phyloP scores from a whole-genome alignment of 2,113 vertebrate genomes.

The Phycodurus eques region DNA sequence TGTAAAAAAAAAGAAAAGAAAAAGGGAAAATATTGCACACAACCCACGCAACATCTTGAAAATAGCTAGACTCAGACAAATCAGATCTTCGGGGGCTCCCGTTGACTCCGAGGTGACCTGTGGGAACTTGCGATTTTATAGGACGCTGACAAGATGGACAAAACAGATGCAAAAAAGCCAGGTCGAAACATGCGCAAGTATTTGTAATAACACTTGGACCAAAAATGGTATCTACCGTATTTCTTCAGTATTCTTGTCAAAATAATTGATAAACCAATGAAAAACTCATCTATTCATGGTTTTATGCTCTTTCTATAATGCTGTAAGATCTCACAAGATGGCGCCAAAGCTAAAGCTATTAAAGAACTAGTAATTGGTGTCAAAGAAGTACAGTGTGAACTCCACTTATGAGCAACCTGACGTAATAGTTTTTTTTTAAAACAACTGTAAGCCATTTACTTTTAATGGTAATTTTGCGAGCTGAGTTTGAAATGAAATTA shows the following conservation, averaged over 20 bases:
- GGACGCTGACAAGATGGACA: background rate
- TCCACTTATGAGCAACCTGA: too few relatives aligned
- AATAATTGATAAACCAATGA: background rate
- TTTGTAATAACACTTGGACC: background rate
- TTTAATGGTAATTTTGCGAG: too few relatives aligned
- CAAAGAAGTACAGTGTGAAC: too few relatives aligned
- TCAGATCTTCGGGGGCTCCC: slow-evolving; percentile 19
- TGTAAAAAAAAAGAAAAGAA: slow-evolving; percentile 1
- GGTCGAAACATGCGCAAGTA: background rate
- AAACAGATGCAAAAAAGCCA: background rate
- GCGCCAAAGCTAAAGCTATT: too few relatives aligned
- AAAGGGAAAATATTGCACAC: slow-evolving; percentile 27
- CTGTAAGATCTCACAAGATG: too few relatives aligned
- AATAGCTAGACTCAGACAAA: slow-evolving; percentile 29
- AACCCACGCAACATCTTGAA: slow-evolving; percentile 59
- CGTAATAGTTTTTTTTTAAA: too few relatives aligned
- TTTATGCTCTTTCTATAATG: too few relatives aligned
- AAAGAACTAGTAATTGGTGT: too few relatives aligned
- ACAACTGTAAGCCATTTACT: too few relatives aligned
- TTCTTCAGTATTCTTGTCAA: background rate
- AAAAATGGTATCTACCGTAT: background rate
- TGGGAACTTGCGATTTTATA: background rate
- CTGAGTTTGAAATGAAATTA: too few relatives aligned
- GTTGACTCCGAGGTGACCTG: slow-evolving; percentile 3
- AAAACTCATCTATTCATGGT: too few relatives aligned